Conservation (phyloP, 1,140 invertebrate species). For the Nasonia giraulti region DNA sequence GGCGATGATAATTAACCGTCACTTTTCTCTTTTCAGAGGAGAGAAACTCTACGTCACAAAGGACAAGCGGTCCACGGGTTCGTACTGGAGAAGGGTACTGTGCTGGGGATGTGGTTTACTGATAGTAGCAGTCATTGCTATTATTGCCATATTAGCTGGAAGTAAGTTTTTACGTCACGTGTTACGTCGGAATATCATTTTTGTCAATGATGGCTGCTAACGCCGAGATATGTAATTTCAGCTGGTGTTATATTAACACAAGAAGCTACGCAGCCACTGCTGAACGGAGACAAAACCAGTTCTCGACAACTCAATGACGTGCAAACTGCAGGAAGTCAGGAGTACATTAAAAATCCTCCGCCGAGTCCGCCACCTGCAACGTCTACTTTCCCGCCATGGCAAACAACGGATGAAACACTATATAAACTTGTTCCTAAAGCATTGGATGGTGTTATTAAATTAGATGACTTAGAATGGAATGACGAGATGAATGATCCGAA, state of each 20-base stretch:
- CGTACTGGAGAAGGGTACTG: constrained; percentile 78
- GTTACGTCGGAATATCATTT: constrained; percentile 22
- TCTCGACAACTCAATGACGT: constrained; percentile 61
- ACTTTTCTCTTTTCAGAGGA: constrained; percentile 77
- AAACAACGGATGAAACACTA: constrained; percentile 73
- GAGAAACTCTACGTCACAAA: constrained; percentile 88
- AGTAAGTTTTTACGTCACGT: constrained; percentile 74
- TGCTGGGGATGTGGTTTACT: constrained; percentile 80
- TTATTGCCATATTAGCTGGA: constrained; percentile 82
- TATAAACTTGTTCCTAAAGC: constrained; percentile 78
- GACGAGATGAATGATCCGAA: constrained; percentile 76
- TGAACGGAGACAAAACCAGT: constrained; percentile 62
- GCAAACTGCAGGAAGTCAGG: constrained; percentile 66
- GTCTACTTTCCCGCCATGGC: constrained; percentile 70
- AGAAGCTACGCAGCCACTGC: constrained; percentile 70
- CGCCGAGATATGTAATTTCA: constrained; percentile 59
- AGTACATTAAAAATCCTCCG: constrained; percentile 68
- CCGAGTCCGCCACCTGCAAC: constrained; percentile 72
- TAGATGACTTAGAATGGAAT: constrained; percentile 80
- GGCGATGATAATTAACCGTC: background rate
- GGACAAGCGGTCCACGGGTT: constrained; percentile 82
- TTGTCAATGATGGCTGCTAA: constrained; percentile 5
- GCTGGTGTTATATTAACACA: constrained; percentile 76
- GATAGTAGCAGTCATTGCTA: constrained; percentile 78
- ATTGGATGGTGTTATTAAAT: constrained; percentile 79